A percentile compares a stretch with the other conserved stretches of the same genome.
Evolutionary conservation across 2,888 invertebrate species (phyloP).

Genomic region (Epinotia ramella): DNA sequence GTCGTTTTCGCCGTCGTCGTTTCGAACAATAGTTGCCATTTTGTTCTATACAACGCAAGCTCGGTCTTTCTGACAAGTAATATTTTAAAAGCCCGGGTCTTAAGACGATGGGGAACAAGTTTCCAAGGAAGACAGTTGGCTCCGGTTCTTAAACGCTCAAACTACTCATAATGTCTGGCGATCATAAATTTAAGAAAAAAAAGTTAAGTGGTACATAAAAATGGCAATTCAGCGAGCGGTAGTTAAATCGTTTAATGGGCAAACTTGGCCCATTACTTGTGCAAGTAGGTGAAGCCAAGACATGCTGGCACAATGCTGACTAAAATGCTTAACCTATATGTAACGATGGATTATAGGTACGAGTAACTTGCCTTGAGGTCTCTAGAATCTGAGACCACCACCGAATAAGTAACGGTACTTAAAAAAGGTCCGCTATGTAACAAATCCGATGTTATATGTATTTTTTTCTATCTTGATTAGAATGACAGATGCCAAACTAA

Average conservation of each 20-base stretch:
- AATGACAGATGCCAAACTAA: too few species aligned
- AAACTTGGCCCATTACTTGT: slow-evolving; percentile 64
- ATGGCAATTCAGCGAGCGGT: slow-evolving; percentile 56
- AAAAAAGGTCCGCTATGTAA: too few species aligned
- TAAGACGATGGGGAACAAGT: not conserved
- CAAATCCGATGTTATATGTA: too few species aligned
- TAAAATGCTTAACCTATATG: slow-evolving; percentile 3
- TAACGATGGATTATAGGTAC: not conserved
- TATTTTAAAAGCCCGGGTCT: too few species aligned
- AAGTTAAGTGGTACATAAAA: slow-evolving; percentile 63
- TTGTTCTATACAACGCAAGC: too few species aligned
- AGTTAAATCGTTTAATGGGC: slow-evolving; percentile 69
- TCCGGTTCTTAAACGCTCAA: not conserved
- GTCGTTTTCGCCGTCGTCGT: too few species aligned
- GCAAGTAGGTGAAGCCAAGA: slow-evolving; percentile 52
- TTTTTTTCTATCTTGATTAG: too few species aligned
- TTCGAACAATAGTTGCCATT: too few species aligned
- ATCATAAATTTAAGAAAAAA: slow-evolving; percentile 35
- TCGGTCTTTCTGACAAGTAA: too few species aligned
- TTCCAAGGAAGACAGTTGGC: not conserved
- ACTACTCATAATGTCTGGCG: not conserved
- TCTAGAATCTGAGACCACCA: too few species aligned
- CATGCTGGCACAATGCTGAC: slow-evolving; percentile 34
- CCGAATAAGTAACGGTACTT: too few species aligned
- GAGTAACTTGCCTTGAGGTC: too few species aligned